Conservation (phyloP, 1,140 invertebrate species). For the Drosophila sulfurigaster region DNA sequence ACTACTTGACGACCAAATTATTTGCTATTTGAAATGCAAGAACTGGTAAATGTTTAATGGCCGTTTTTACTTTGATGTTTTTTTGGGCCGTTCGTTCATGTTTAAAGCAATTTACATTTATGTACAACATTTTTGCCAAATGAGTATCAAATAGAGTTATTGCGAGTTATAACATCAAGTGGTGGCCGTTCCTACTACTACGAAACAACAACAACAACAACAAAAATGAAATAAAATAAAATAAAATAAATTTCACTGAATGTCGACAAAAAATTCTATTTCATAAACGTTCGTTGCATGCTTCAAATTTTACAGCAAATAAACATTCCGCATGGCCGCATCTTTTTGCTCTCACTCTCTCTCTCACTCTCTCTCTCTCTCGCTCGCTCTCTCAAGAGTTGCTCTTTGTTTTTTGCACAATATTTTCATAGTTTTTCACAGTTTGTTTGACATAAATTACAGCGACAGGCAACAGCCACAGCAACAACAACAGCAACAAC, state of each 20-base stretch:
- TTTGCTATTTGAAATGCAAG: conserved; percentile 39
- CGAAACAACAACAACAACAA: background rate
- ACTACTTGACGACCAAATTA: conserved; percentile 6
- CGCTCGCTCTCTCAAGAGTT: conserved; percentile 41
- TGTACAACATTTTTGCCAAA: conserved; percentile 37
- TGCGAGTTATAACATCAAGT: conserved; percentile 47
- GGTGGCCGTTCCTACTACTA: conserved; percentile 15
- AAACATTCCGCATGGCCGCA: conserved; percentile 73
- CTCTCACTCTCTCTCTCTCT: background rate
- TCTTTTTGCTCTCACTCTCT: conserved; percentile 23
- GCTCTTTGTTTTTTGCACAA: conserved; percentile 59
- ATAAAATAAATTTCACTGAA: conserved; percentile 39
- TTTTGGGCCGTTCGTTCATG: conserved; percentile 20
- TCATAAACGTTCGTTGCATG: conserved; percentile 59
- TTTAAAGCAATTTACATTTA: conserved; percentile 66
- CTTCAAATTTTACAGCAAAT: conserved; percentile 72
- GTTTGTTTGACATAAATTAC: conserved; percentile 73
- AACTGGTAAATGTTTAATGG: conserved; percentile 69
- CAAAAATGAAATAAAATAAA: background rate
- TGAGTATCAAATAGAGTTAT: conserved; percentile 62
- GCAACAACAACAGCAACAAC: background rate
- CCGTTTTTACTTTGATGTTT: conserved; percentile 64
- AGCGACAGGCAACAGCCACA: conserved; percentile 41
- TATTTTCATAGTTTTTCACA: conserved; percentile 65
- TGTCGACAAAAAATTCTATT: conserved; percentile 58